Percentiles rank a stretch among this genome's conserved stretches.
Evolutionary conservation across 2,113 vertebrate genomes (phyloP).

Genomic region (Psilopsiagon aurifrons): DNA sequence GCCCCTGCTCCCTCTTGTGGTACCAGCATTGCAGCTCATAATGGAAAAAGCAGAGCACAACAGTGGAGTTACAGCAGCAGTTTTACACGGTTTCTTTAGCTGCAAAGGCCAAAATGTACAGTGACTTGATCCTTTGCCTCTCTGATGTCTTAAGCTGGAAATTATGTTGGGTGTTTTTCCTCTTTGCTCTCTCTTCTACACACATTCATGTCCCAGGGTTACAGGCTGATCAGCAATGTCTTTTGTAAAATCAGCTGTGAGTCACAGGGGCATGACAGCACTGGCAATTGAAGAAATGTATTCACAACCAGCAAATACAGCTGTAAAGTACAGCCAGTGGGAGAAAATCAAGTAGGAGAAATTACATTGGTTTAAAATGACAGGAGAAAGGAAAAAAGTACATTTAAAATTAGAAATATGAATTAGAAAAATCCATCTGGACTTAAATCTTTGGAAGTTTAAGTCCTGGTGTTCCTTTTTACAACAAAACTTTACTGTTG

Average conservation of each 20-base stretch:
- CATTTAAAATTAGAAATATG: constrained; percentile 1
- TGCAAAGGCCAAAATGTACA: background rate
- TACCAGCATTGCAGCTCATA: background rate
- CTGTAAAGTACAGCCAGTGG: background rate
- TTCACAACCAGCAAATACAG: constrained; percentile 25
- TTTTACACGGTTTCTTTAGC: background rate
- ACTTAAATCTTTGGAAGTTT: background rate
- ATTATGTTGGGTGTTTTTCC: rapidly evolving
- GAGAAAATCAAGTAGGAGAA: constrained; percentile 3
- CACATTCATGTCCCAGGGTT: background rate
- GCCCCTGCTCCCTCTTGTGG: background rate
- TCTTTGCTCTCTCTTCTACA: background rate
- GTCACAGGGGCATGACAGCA: background rate
- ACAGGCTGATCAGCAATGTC: background rate
- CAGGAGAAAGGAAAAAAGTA: background rate
- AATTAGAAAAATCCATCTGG: constrained; percentile 40
- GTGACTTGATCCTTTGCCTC: background rate
- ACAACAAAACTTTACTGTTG: background rate
- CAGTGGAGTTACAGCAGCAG: background rate
- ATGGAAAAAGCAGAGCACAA: background rate
- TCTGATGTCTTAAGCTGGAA: background rate
- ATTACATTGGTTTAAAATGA: background rate
- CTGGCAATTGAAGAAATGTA: background rate
- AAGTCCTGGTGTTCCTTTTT: background rate
- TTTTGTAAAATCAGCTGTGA: constrained; percentile 42